Evolutionary conservation across 2,797 vertebrate genomes (phyloP), one percentile per base, ranked within the genome.

Genomic region (Syndactyla subalaris): DNA sequence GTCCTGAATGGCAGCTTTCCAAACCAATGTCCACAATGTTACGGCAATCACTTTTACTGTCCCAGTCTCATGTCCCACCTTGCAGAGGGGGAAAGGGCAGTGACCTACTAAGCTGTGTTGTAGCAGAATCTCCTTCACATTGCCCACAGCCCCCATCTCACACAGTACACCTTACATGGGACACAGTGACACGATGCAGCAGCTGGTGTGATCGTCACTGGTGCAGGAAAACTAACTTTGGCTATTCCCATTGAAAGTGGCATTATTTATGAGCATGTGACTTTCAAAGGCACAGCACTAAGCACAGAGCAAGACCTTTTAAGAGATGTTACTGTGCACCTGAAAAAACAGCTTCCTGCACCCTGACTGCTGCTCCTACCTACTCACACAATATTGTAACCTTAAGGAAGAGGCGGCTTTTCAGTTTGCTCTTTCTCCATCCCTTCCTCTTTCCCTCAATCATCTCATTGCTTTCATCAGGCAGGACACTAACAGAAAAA

Each of bases 171-270:
- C 34, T 52, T 43, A 20, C 1, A 0, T 3, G 57, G 62, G 54
- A 36, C 61, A 49, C 3, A 2, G 36, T 0, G 1, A 45, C 16
- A 41, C 41, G 27, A 29, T 0, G 1, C 32, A 49, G 80, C 32
- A 71, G 57, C 38, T 30, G 72, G 23, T 1, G 2, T 3, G 18
- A 58, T 23, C 4, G 3, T 41, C 59, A 52, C 41, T 2, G 26
- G 29, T 6, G 36, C 34, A 48, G 48, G 65, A 76, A 54, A 66
- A 41, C 23, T 29, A 48, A n/a, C 48, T 62, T 14, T 11, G 65
- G 48, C 36, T 71, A 24, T 16, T 83, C 52, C 48, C 58, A 39
- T 21, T n/a, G 29, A 6, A 68, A 73, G 46, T 7, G 7, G 11
- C 41, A 30, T 32, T 65, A 39, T 57, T 61, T 26, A 61, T 3